These are phyloP conservation scores for Microctonus brassicae DNA, from an alignment of 2,888 invertebrate species.

Conservation along the genomic window DNA sequence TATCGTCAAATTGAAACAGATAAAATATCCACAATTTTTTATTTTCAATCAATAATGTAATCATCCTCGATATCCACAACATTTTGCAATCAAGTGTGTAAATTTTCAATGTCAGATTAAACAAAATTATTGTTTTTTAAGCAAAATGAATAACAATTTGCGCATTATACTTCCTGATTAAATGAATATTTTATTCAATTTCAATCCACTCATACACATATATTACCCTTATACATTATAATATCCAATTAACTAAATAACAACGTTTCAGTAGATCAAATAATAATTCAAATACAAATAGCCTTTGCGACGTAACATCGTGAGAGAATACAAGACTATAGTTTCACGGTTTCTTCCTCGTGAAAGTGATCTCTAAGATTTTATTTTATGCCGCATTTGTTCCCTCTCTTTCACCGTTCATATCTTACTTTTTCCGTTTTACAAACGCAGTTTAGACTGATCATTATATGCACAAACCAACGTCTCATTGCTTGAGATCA, in stretches of 20 bases:
- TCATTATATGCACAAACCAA: neutral
- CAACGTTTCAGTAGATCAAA: neutral
- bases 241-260: neutral
- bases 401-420: neutral
- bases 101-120: too few species aligned
- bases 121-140: too few species aligned
- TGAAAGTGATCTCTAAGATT: slow-evolving; percentile 60
- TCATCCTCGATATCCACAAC: too few species aligned
- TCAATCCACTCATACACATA: too few species aligned
- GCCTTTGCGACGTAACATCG: slow-evolving; percentile 57
- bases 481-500: slow-evolving; percentile 45
- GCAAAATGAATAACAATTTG: too few species aligned
- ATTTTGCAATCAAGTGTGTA: too few species aligned
- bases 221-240: too few species aligned
- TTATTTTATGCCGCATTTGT: slow-evolving; percentile 24
- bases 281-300: neutral
- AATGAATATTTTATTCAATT: too few species aligned
- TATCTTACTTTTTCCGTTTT: neutral
- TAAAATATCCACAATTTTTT: too few species aligned
- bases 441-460: neutral
- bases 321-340: slow-evolving; percentile 60
- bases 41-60: too few species aligned
- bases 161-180: too few species aligned
- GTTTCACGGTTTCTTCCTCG: slow-evolving; percentile 62
- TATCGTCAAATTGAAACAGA: too few species aligned